Conservation (phyloP, 2,888 invertebrate genomes). For the Drosophila kuntzei region DNA sequence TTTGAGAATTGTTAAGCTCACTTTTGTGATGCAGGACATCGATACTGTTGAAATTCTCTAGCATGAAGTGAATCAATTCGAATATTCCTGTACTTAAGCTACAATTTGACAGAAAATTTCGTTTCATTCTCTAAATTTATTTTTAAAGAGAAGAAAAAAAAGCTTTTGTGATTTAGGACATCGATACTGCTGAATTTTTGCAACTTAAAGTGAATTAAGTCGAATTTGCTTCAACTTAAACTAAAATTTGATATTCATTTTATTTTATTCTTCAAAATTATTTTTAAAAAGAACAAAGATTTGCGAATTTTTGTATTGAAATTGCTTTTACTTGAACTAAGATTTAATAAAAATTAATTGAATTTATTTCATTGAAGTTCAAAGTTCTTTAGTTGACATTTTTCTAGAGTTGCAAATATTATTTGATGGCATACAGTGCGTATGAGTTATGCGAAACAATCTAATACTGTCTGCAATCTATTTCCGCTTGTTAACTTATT, state of each 20-base stretch:
- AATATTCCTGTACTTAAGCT: not conserved
- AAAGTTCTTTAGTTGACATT: too few species aligned
- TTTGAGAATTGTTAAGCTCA: slow-evolving; percentile 15
- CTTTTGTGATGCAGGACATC: slow-evolving; percentile 6
- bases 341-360: too few species aligned
- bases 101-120: not conserved
- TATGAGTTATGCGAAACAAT: not conserved
- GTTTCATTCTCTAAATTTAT: too few species aligned
- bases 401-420: too few species aligned
- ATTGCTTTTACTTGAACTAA: too few species aligned
- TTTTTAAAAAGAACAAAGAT: too few species aligned
- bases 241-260: too few species aligned
- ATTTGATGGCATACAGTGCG: not conserved
- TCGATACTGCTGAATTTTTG: not conserved
- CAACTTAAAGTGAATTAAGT: not conserved
- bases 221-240: not conserved
- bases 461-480: not conserved
- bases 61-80: not conserved
- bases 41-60: slow-evolving; percentile 1
- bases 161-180: not conserved
- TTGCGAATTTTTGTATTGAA: too few species aligned
- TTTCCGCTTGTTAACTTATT: slow-evolving; percentile 2
- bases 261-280: too few species aligned
- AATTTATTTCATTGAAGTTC: too few species aligned
- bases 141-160: not conserved